Conservation (phyloP, 2,113 vertebrate genomes). For the Callaeas wilsoni region DNA sequence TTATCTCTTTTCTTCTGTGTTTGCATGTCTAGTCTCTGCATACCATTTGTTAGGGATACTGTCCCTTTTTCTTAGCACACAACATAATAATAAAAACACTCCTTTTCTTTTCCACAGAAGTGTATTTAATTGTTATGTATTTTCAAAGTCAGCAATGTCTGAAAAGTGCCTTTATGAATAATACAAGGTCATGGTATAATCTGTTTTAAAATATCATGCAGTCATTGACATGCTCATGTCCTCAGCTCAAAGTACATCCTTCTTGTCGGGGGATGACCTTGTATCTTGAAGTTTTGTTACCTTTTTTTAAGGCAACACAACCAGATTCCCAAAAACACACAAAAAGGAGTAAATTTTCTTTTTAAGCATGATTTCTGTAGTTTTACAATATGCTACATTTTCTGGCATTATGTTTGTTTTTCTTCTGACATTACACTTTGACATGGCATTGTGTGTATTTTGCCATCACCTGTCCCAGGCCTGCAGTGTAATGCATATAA, state of each 20-base stretch:
- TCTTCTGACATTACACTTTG: neutral
- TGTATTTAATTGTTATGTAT: slow-evolving; percentile 2
- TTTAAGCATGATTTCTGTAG: neutral
- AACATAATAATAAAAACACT: neutral
- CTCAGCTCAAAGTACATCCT: neutral
- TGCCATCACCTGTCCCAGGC: neutral
- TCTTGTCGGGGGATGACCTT: slow-evolving; percentile 11
- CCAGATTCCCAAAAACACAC: neutral
- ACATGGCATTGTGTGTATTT: neutral
- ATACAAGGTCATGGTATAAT: neutral
- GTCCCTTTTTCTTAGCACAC: slow-evolving; percentile 40
- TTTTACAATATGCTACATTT: neutral
- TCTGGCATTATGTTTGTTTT: neutral
- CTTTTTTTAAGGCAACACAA: neutral
- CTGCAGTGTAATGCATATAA: neutral
- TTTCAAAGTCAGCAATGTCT: slow-evolving; percentile 20
- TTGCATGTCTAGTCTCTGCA: slow-evolving; percentile 68
- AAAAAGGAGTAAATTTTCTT: neutral
- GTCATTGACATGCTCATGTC: neutral
- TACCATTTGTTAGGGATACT: slow-evolving; percentile 58
- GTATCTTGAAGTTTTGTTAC: neutral
- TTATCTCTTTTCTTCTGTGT: slow-evolving; percentile 78
- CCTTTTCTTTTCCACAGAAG: neutral
- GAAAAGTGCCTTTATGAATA: neutral
- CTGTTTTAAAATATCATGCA: neutral